Conservation (phyloP, 2,797 vertebrate species). For the Distichodus sexfasciatus region DNA sequence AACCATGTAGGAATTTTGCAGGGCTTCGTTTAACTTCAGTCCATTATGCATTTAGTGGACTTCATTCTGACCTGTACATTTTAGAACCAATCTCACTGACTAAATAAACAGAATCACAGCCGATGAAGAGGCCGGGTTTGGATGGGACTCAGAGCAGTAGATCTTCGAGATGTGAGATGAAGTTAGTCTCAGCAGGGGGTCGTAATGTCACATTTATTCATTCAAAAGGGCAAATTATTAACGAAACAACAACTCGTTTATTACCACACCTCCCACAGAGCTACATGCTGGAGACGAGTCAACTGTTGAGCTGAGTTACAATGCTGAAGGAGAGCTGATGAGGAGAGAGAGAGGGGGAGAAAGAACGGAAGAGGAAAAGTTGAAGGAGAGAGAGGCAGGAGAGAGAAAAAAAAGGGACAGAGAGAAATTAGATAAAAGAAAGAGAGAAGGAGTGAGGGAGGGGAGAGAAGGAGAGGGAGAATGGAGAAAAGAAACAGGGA, state of each 20-base stretch:
- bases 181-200: slow-evolving; percentile 18
- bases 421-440: no score
- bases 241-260: slow-evolving; percentile 45
- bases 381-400: neutral
- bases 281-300: slow-evolving; percentile 16
- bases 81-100: no score
- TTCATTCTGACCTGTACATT: no score
- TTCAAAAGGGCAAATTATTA: slow-evolving; percentile 44
- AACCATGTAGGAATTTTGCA: no score
- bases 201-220: slow-evolving; percentile 29
- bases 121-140: no score
- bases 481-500: neutral
- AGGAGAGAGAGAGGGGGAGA: slow-evolving; percentile 2
- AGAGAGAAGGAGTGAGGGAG: neutral
- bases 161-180: no score
- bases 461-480: neutral
- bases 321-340: neutral
- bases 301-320: no score
- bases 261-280: slow-evolving; percentile 34
- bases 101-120: no score
- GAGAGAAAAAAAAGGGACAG: neutral
- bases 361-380: neutral
- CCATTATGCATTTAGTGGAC: no score
- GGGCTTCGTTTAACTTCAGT: no score
- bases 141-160: no score